phyloP scores from a whole-genome alignment of 2,797 vertebrate species.

The Schizopygopsis pylzovi region DNA sequence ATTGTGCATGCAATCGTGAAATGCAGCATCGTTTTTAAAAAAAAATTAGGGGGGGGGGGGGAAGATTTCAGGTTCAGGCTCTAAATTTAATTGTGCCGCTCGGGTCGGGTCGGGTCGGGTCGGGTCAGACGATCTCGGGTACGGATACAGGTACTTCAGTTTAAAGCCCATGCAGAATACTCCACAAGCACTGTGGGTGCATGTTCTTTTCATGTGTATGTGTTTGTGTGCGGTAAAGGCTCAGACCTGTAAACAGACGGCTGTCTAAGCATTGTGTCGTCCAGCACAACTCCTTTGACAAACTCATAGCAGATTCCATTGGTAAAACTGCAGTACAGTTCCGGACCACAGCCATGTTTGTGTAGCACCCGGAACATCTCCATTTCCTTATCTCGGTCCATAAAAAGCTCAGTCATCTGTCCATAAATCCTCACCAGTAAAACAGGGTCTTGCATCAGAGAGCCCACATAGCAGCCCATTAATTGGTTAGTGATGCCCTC shows the following conservation, averaged over 20 bases:
- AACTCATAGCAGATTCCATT: constrained; percentile 86
- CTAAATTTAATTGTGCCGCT: no score
- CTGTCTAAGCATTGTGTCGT: constrained; percentile 73
- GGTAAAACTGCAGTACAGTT: constrained; percentile 82
- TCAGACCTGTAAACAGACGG: constrained; percentile 79
- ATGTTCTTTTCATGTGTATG: neutral
- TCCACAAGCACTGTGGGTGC: neutral
- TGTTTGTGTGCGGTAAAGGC: neutral
- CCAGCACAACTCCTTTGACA: constrained; percentile 73
- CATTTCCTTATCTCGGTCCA: constrained; percentile 76
- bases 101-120: no score
- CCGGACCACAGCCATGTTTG: constrained; percentile 73
- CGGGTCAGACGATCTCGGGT: no score
- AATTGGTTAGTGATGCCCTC: constrained; percentile 83
- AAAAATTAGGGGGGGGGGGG: no score
- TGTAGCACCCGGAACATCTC: constrained; percentile 78
- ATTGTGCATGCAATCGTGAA: no score
- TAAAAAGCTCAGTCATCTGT: constrained; percentile 77
- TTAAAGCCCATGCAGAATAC: neutral
- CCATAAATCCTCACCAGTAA: constrained; percentile 81
- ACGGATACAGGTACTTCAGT: no score
- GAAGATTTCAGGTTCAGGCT: no score
- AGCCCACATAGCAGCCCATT: constrained; percentile 76
- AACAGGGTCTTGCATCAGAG: constrained; percentile 65
- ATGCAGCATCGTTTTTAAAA: no score